A percentile compares a stretch with the other conserved stretches of the same genome.
Conservation (phyloP, 2,113 vertebrate genomes). For the Zootoca vivipara region DNA sequence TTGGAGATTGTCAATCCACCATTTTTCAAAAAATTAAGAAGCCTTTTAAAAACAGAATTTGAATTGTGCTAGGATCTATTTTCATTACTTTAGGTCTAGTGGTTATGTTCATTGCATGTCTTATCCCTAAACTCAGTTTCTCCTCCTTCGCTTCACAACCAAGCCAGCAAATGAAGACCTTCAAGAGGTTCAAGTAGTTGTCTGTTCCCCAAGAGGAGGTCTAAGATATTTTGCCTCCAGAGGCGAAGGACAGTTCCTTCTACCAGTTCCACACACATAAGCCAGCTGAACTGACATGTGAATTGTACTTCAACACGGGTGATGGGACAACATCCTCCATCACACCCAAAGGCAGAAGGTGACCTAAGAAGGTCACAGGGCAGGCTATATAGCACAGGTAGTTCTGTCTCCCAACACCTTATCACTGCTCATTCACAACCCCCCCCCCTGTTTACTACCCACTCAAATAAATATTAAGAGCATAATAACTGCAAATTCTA, state of each 20-base stretch:
- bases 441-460: no score
- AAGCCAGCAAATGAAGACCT: background rate
- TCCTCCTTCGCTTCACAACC: background rate
- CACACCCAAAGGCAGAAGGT: background rate
- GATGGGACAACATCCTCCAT: background rate
- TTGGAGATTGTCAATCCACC: constrained; percentile 4
- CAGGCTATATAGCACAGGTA: background rate
- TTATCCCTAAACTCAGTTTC: background rate
- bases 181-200: background rate
- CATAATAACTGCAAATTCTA: background rate
- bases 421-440: background rate
- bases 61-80: background rate
- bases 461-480: background rate
- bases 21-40: background rate
- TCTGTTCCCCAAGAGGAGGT: background rate
- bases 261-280: background rate
- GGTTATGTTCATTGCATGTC: background rate
- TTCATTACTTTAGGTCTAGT: background rate
- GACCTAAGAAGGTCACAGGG: background rate
- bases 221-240: background rate
- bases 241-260: background rate
- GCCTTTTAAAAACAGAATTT: background rate
- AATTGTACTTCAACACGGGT: background rate
- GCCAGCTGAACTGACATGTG: background rate
- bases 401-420: background rate